A percentile compares a stretch with the other conserved stretches of the same genome.
Conservation (phyloP, 1,140 invertebrate species). For the Schlechtendalia chinensis region DNA sequence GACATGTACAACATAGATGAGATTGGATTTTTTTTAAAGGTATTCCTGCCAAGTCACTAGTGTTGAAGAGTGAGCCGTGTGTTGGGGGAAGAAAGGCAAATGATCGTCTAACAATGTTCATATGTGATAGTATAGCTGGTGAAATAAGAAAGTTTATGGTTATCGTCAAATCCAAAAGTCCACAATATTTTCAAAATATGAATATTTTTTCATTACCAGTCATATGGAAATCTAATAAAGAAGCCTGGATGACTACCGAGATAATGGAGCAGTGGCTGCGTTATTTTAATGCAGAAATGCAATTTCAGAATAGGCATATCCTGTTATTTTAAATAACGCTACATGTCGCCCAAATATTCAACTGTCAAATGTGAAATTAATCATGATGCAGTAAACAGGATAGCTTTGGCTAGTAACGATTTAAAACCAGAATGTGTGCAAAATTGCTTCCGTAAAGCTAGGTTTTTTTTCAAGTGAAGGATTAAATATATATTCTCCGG, state of each 20-base stretch:
- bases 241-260: not conserved
- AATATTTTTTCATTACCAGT: not conserved
- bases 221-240: slow-evolving; percentile 4
- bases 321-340: not conserved
- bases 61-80: not conserved
- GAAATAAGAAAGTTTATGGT: not conserved
- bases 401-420: not conserved
- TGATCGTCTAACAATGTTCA: not conserved
- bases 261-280: not conserved
- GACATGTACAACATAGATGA: not conserved
- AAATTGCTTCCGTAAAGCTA: not conserved
- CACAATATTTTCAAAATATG: not conserved
- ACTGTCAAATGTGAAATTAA: not conserved
- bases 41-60: not conserved
- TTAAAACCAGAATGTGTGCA: not conserved
- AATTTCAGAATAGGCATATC: not conserved
- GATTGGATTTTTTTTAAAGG: not conserved
- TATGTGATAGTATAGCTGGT: not conserved
- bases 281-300: not conserved
- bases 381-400: not conserved
- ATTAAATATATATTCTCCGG: not conserved
- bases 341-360: not conserved
- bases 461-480: not conserved
- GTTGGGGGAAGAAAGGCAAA: not conserved
- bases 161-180: not conserved